Evolutionary conservation across 2,888 invertebrate species (phyloP), one percentile per base, ranked within the genome.

Genomic region (Auanema sp.): DNA sequence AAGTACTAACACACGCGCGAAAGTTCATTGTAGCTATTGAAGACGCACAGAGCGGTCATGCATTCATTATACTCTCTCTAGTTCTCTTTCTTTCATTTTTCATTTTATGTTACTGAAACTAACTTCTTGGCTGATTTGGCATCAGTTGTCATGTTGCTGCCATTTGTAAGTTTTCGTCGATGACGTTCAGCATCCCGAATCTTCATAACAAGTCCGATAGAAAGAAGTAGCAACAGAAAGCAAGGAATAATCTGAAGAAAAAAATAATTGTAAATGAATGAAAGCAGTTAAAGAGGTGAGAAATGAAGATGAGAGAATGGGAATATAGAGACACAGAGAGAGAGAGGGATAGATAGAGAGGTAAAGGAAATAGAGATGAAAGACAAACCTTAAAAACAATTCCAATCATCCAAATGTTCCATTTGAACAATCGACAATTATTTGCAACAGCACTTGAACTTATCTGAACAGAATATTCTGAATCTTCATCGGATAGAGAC

Each of bases 341-440:
- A 47, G 21, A 47, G 47, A n/a, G n/a, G n/a, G n/a, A n/a, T n/a
- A n/a, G n/a, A n/a, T n/a, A n/a, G 33, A 33, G 8, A 33, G 33
- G 33, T 8, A 5, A 33, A 3, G 8, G 33, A 33, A 33, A 33
- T 8, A 33, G 33, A 33, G 41, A 50, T 44, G 25, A 4, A 12
- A 18, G 16, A 18, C 42, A n/a, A 21, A 77, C 77, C 70, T 78
- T 81, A 65, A 81, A 81, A 5, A 79, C 52, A 42, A 79, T 72
- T 8, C 81, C 82, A 50, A 78, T 79, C 66, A 81, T 69, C 81
- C 81, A 82, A 21, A 83, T 75, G 64, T 80, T 83, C 64, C 66
- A 64, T 66, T 80, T 83, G 66, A 79, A 82, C 12, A 77, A 49
- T 42, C 71, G 64, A 54, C 82, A 82, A 47, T 76, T 78, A 60